Conservation (phyloP, 2,797 vertebrate species). For the Danio jaintianensis region DNA sequence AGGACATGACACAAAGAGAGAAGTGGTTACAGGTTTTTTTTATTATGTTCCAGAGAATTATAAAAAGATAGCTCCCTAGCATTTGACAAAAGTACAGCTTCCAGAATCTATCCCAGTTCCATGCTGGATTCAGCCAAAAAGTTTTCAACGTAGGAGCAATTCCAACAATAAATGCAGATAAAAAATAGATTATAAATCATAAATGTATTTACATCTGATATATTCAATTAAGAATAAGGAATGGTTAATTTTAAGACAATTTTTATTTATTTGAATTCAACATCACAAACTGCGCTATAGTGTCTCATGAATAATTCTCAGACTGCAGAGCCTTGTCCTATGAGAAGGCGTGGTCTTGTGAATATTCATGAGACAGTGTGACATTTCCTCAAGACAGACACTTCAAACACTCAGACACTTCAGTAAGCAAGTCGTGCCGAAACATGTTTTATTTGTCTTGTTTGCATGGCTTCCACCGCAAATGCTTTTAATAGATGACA, state of each 20-base stretch:
- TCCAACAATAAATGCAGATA: no score
- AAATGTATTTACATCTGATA: background rate
- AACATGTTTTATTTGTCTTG: background rate
- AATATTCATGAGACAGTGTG: conserved; percentile 5
- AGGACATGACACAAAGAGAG: no score
- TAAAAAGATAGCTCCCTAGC: no score
- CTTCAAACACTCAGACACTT: conserved; percentile 4
- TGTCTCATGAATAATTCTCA: conserved; percentile 9
- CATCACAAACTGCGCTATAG: background rate
- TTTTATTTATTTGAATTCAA: background rate
- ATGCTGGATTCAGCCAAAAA: no score
- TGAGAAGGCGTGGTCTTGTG: background rate
- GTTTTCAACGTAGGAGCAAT: no score
- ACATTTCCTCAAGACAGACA: background rate
- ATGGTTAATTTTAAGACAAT: background rate
- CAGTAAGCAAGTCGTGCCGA: background rate
- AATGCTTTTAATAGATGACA: conserved; percentile 9
- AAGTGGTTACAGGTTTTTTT: no score
- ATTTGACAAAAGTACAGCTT: no score
- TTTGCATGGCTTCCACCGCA: background rate
- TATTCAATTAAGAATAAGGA: background rate
- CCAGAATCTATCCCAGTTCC: no score
- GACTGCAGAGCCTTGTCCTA: conserved; percentile 13
- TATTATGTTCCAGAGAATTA: no score
- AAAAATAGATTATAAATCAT: no score